These are phyloP conservation scores for Hormaphis cornu DNA, from an alignment of 1,140 invertebrate genomes.

Conservation along the genomic window DNA sequence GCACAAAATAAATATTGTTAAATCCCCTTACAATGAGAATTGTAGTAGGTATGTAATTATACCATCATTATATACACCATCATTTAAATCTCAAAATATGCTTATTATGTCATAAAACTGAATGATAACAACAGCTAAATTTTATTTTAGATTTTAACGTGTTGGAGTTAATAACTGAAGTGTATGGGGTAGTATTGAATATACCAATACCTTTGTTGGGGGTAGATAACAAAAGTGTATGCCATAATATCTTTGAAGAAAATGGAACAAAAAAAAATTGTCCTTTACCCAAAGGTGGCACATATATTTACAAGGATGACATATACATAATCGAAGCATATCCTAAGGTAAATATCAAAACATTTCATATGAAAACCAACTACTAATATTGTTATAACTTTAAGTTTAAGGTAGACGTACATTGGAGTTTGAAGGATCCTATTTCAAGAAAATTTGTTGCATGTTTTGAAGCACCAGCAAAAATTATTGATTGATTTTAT, in stretches of 20 bases:
- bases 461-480: constrained; percentile 33
- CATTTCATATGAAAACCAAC: background rate
- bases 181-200: constrained; percentile 51
- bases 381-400: background rate
- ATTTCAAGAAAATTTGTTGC: constrained; percentile 3
- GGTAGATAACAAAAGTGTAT: constrained; percentile 59
- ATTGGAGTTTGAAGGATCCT: constrained; percentile 26
- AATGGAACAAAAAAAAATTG: constrained; percentile 52
- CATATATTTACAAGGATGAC: constrained; percentile 58
- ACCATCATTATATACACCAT: too few relatives aligned
- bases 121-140: too few relatives aligned
- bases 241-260: constrained; percentile 50
- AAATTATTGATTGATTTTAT: constrained; percentile 21
- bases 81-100: too few relatives aligned
- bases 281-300: constrained; percentile 53
- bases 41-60: too few relatives aligned
- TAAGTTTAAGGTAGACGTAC: constrained; percentile 27
- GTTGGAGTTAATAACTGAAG: constrained; percentile 46
- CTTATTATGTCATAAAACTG: too few relatives aligned
- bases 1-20: too few relatives aligned
- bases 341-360: constrained; percentile 48
- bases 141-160: constrained; percentile 45
- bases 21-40: too few relatives aligned
- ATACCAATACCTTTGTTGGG: constrained; percentile 62
- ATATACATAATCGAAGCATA: constrained; percentile 58